Percentiles rank a stretch among this genome's conserved stretches.
Evolutionary conservation across 2,113 vertebrate species (phyloP).

Genomic region (Pogona vitticeps): DNA sequence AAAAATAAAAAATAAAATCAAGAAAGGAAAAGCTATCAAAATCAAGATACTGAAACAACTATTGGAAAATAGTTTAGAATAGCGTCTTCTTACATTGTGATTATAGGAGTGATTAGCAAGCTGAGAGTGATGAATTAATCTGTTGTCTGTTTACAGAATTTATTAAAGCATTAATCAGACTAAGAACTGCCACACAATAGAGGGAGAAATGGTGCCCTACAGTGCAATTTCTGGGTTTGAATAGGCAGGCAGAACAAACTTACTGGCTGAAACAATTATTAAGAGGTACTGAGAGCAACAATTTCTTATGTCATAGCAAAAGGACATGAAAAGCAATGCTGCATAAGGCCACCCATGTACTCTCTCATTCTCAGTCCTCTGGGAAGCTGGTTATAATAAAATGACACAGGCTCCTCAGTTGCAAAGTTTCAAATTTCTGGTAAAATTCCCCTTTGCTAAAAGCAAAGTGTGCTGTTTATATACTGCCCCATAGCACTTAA

Average conservation of each 20-base stretch:
- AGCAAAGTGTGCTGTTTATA: no score
- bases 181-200: neutral
- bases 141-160: constrained; percentile 9
- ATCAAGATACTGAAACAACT: neutral
- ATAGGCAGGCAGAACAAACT: neutral
- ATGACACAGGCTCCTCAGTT: no score
- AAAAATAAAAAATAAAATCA: neutral
- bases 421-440: no score
- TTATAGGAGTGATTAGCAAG: neutral
- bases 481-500: no score
- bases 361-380: neutral
- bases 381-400: neutral
- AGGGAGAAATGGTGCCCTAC: neutral
- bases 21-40: neutral
- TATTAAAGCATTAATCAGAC: constrained; percentile 23
- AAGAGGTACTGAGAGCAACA: neutral
- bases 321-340: neutral
- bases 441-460: no score
- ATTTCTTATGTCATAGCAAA: neutral
- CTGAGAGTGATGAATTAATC: constrained; percentile 11
- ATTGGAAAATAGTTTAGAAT: neutral
- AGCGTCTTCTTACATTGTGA: neutral
- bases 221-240: neutral
- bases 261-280: constrained; percentile 12
- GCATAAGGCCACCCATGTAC: neutral